Evolutionary conservation across 2,888 invertebrate genomes (phyloP), one percentile per base, ranked within the genome.

Genomic region (Rotaria sp.): DNA sequence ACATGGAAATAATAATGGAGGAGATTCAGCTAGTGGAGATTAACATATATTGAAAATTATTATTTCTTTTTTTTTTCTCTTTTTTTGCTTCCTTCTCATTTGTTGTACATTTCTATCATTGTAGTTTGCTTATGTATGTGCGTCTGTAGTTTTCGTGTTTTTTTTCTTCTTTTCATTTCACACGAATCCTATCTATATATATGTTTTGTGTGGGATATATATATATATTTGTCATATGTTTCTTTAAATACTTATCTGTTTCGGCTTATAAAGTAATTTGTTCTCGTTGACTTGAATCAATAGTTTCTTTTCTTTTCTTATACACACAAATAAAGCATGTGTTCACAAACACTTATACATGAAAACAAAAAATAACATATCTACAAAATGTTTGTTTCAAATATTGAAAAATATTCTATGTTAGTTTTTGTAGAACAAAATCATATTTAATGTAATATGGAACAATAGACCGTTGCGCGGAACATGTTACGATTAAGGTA

Each of bases 241-340:
- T 67, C 35, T 67, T 67, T 67, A 30, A 35, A 67, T 35, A 67
- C 35, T 67, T 35, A 35, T 67, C 35, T 67, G 67, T 67, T 67
- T 67, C 67, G 67, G 35, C 67, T 67, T 67, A 4, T 35, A 67
- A 67, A 67, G 67, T 67, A 67, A 67, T 67, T 67, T 67, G 35
- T 67, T 67, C 18, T 67, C 67, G 30, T 35, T 30, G 67, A 67
- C 67, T 67, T 35, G 30, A 67, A 67, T 67, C 67, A 67, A 67
- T 67, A 67, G 67, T 15, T 67, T 15, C 67, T 67, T 67, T 67
- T 35, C 67, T 67, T 67, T 30, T 18, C 67, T 10, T 26, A 67
- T 30, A 67, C 67, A 67, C 30, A 67, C 35, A 67, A 67, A 67
- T 67, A 35, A 67, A 67, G 18, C 67, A 67, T 67, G 67, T 35